These are phyloP conservation scores for Sphaerophoria taeniata DNA, from an alignment of 2,888 invertebrate species.

Conservation along the genomic window DNA sequence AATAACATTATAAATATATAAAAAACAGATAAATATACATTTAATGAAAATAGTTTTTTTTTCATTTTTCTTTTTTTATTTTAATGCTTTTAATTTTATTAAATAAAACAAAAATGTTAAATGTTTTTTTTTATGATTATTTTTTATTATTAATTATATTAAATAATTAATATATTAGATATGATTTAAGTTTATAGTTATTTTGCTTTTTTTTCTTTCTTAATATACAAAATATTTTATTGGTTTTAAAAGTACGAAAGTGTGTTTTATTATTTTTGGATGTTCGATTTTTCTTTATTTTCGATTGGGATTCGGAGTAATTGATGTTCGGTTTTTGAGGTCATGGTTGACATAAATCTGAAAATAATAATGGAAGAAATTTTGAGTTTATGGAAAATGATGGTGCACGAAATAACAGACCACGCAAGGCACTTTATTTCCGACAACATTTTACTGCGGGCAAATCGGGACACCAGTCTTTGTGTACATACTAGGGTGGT, in stretches of 20 bases:
- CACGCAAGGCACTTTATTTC: too few species aligned
- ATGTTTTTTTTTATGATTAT: slow-evolving; percentile 57
- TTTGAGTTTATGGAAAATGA: too few species aligned
- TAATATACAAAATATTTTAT: slow-evolving; percentile 73
- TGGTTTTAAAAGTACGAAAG: slow-evolving; percentile 69
- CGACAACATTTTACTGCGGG: too few species aligned
- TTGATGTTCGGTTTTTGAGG: background rate
- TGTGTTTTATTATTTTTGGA: slow-evolving; percentile 58
- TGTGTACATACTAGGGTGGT: too few species aligned
- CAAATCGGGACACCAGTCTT: too few species aligned
- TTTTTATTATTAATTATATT: slow-evolving; percentile 44
- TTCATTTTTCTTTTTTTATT: slow-evolving; percentile 79
- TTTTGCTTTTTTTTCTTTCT: slow-evolving; percentile 66
- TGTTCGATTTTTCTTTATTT: background rate
- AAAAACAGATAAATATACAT: slow-evolving; percentile 37
- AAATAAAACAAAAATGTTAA: slow-evolving; percentile 48
- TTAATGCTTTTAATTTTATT: slow-evolving; percentile 76
- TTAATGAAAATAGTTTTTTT: slow-evolving; percentile 31
- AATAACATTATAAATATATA: slow-evolving; percentile 45
- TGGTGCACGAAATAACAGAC: too few species aligned
- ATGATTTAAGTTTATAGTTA: slow-evolving; percentile 71
- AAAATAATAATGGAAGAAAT: too few species aligned
- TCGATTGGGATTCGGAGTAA: background rate
- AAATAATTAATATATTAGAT: slow-evolving; percentile 70
- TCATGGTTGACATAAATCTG: too few species aligned